Conservation (phyloP, 1,140 invertebrate genomes). For the Hycleus phaleratus region DNA sequence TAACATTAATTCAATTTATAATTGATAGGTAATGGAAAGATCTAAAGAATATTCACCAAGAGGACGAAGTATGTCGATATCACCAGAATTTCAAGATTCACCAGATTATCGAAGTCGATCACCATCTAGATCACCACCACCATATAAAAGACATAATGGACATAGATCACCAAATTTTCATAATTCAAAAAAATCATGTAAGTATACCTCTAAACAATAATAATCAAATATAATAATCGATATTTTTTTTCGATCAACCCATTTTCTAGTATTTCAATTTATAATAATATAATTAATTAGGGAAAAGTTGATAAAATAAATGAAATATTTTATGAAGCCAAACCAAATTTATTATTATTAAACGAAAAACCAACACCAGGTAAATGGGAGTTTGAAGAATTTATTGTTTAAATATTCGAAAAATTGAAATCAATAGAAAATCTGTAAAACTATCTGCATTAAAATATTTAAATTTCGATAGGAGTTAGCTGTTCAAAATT, state of each 20-base stretch:
- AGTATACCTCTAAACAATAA: constrained; percentile 8
- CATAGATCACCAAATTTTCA: constrained; percentile 26
- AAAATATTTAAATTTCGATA: too few relatives aligned
- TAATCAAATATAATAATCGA: neutral
- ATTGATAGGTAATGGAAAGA: too few relatives aligned
- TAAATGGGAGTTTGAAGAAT: too few relatives aligned
- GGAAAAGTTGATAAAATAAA: neutral
- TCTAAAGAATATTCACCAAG: constrained; percentile 21
- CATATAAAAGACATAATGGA: constrained; percentile 33
- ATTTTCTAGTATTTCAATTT: too few relatives aligned
- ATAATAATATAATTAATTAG: too few relatives aligned
- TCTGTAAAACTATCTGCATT: too few relatives aligned
- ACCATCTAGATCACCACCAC: constrained; percentile 31
- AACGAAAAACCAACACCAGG: neutral
- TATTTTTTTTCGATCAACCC: too few relatives aligned
- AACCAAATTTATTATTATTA: neutral
- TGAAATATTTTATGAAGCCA: neutral
- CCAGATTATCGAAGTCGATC: constrained; percentile 30
- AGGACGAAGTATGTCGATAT: constrained; percentile 32
- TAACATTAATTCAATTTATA: too few relatives aligned
- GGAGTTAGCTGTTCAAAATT: too few relatives aligned
- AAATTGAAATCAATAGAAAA: too few relatives aligned
- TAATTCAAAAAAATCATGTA: constrained; percentile 27
- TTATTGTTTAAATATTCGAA: too few relatives aligned
- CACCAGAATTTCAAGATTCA: constrained; percentile 27